A percentile compares a stretch with the other conserved stretches of the same genome.
Evolutionary conservation across 2,113 vertebrate genomes (phyloP).

Genomic region (Dasyornis broadbenti): DNA sequence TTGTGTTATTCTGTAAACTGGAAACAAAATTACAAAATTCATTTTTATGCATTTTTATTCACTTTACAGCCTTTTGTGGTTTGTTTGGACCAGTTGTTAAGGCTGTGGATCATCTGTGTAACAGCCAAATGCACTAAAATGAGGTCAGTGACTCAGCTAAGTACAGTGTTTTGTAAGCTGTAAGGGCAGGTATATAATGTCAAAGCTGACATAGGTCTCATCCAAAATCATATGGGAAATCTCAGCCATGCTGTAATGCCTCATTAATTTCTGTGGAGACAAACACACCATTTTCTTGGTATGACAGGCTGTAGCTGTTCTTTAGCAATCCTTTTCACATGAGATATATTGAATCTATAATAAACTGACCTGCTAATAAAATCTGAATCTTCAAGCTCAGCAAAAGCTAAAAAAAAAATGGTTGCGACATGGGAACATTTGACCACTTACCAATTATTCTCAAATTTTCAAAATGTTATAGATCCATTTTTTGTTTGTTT

Average conservation of each 20-base stretch:
- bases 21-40: not conserved
- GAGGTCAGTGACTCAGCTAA: not conserved
- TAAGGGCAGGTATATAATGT: not conserved
- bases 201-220: not conserved
- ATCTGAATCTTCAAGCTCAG: not conserved
- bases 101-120: not conserved
- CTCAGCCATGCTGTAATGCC: not conserved
- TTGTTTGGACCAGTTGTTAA: not conserved
- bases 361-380: not conserved
- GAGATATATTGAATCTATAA: not conserved
- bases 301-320: not conserved
- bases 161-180: not conserved
- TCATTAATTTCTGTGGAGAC: slow-evolving; percentile 5
- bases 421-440: not conserved
- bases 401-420: not conserved
- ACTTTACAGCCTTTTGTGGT: not conserved
- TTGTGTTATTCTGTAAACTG: not conserved
- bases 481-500: not conserved
- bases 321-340: not conserved
- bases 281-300: not conserved
- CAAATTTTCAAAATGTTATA: not conserved
- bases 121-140: not conserved
- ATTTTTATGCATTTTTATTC: not conserved
- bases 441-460: not conserved
- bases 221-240: not conserved